Conservation (phyloP, 2,888 invertebrate species). For the Drosophila longiperda region DNA sequence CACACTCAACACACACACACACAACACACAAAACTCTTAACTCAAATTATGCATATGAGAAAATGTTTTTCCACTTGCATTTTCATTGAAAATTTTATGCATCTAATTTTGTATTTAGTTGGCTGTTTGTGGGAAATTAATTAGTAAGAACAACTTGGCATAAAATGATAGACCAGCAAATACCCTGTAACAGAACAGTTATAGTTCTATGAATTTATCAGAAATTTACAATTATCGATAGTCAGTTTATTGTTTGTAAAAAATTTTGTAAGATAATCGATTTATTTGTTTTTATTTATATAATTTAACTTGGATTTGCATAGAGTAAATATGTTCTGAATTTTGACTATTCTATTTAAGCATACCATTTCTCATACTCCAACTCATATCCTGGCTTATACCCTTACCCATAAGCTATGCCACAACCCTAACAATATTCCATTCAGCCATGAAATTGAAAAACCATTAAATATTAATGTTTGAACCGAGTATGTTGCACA, state of each 20-base stretch:
- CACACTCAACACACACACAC: neutral
- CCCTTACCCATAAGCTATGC: neutral
- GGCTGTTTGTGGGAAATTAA: conserved; percentile 22
- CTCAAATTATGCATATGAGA: conserved; percentile 59
- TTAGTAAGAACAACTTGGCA: conserved; percentile 9
- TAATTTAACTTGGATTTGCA: neutral
- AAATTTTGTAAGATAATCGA: neutral
- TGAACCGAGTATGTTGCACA: conserved; percentile 12
- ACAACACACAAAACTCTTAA: conserved; percentile 15
- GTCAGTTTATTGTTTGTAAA: neutral
- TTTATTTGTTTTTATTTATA: neutral
- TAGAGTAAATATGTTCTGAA: conserved; percentile 8
- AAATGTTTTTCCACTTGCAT: conserved; percentile 43
- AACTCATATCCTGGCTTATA: neutral
- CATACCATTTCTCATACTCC: neutral
- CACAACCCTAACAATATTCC: conserved; percentile 2
- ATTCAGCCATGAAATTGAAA: conserved; percentile 66
- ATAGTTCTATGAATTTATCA: neutral
- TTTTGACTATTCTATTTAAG: neutral
- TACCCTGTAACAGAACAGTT: neutral
- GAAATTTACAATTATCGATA: neutral
- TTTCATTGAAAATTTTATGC: conserved; percentile 59
- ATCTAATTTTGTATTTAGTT: conserved; percentile 24
- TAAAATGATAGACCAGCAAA: neutral
- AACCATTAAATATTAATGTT: conserved; percentile 55